Evolutionary conservation across 2,797 vertebrate species (phyloP).

Genomic region (Chelmon rostratus): DNA sequence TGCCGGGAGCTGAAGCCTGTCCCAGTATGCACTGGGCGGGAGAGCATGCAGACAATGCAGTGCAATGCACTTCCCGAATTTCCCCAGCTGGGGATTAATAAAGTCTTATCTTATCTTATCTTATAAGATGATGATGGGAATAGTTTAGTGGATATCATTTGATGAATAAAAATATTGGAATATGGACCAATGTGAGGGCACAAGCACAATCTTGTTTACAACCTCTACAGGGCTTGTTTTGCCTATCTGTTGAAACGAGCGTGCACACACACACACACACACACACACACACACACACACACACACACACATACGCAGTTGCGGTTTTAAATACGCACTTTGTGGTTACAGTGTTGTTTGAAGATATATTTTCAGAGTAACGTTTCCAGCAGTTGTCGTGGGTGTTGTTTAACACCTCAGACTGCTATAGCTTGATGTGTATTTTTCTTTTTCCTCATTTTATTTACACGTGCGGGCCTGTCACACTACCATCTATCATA

Average conservation of each 20-base stretch:
- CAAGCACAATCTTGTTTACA: constrained; percentile 1
- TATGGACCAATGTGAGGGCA: neutral
- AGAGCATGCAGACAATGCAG: no score
- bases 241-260: constrained; percentile 3
- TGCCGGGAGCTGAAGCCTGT: no score
- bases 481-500: neutral
- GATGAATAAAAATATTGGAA: neutral
- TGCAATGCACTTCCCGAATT: no score
- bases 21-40: no score
- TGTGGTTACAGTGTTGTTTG: constrained; percentile 42
- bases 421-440: constrained; percentile 37
- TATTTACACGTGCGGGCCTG: neutral
- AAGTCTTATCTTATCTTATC: no score
- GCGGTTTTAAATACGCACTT: constrained; percentile 35
- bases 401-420: constrained; percentile 78
- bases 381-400: constrained; percentile 75
- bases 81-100: no score
- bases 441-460: constrained; percentile 29
- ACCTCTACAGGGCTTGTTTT: neutral
- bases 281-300: constrained; percentile 19
- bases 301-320: constrained; percentile 22
- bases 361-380: constrained; percentile 54
- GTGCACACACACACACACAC: constrained; percentile 16
- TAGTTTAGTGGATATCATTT: neutral
- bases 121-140: neutral